Evolutionary conservation across 2,888 invertebrate species (phyloP).

Genomic region (Hylaea fasciaria): DNA sequence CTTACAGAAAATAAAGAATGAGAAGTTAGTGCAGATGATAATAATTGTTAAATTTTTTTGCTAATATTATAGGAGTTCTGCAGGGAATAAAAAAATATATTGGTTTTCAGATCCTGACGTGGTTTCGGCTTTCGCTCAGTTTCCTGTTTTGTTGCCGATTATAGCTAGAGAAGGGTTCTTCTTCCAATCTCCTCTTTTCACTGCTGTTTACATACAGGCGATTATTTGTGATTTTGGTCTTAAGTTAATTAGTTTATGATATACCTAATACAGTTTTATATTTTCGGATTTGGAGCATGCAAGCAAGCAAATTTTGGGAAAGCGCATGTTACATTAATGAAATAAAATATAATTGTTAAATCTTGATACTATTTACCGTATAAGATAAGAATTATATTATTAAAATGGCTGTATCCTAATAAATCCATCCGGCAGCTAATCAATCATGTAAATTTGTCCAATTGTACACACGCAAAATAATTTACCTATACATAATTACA

Average conservation of each 20-base stretch:
- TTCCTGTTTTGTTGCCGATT: slow-evolving; percentile 1
- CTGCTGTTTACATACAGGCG: slow-evolving; percentile 23
- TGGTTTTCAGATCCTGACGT: slow-evolving; percentile 27
- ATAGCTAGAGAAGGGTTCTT: slow-evolving; percentile 17
- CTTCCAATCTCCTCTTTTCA: slow-evolving; percentile 17
- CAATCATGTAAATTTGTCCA: neutral
- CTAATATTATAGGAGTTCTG: too few species aligned
- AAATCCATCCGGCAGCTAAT: neutral
- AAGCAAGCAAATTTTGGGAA: too few species aligned
- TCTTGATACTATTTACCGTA: too few species aligned
- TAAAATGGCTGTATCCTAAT: neutral
- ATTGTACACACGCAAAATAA: neutral
- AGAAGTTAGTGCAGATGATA: too few species aligned
- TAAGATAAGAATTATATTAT: too few species aligned
- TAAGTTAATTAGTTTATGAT: slow-evolving; percentile 11
- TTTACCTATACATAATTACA: too few species aligned
- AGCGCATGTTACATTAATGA: too few species aligned
- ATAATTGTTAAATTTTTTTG: too few species aligned
- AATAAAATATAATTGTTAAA: too few species aligned
- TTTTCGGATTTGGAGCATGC: too few species aligned
- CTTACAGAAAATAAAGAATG: too few species aligned
- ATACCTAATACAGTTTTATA: too few species aligned
- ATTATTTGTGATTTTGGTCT: slow-evolving; percentile 32
- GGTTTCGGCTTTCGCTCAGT: slow-evolving; percentile 2
- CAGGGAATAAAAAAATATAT: neutral